A percentile compares a stretch with the other conserved stretches of the same genome.
These are phyloP conservation scores for Siderastrea radians DNA, from an alignment of 92 coral and sea anemone genomes.

Conservation along the genomic window DNA sequence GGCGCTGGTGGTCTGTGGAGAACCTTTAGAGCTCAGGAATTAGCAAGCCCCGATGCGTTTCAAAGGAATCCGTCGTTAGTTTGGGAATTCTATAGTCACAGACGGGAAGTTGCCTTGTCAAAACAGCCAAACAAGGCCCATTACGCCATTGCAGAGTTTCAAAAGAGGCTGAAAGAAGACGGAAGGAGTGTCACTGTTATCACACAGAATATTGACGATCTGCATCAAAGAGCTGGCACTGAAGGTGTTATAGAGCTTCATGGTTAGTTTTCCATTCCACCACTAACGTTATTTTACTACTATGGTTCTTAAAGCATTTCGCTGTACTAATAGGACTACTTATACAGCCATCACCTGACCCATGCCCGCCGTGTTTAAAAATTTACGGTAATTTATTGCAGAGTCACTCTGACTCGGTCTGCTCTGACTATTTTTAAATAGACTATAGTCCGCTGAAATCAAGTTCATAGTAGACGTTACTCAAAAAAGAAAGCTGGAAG, in stretches of 20 bases:
- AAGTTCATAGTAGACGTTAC: too few relatives aligned
- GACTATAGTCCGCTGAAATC: too few relatives aligned
- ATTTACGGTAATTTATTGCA: too few relatives aligned
- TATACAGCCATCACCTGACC: too few relatives aligned
- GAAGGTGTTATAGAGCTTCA: slow-evolving; percentile 94
- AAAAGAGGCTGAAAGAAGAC: slow-evolving; percentile 67
- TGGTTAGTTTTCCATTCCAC: slow-evolving; percentile 53
- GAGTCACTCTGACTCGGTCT: too few relatives aligned
- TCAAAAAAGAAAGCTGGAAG: too few relatives aligned
- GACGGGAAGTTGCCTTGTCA: slow-evolving; percentile 90
- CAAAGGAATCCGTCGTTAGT: slow-evolving; percentile 90
- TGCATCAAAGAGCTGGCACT: slow-evolving; percentile 94
- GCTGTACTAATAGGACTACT: too few relatives aligned
- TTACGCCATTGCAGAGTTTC: slow-evolving; percentile 92
- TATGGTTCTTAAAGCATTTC: too few relatives aligned
- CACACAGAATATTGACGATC: slow-evolving; percentile 96
- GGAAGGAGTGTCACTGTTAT: slow-evolving; percentile 86
- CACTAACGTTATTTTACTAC: too few relatives aligned
- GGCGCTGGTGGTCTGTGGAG: slow-evolving; percentile 99
- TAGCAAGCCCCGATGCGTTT: slow-evolving; percentile 90
- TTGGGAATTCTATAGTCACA: slow-evolving; percentile 98
- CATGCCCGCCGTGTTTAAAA: too few relatives aligned
- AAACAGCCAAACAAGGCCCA: slow-evolving; percentile 96
- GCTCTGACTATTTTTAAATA: too few relatives aligned
- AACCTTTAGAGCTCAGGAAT: slow-evolving; percentile 84